A percentile compares a stretch with the other conserved stretches of the same genome.
Conservation (phyloP, 2,888 invertebrate genomes). For the Heliconius sara region DNA sequence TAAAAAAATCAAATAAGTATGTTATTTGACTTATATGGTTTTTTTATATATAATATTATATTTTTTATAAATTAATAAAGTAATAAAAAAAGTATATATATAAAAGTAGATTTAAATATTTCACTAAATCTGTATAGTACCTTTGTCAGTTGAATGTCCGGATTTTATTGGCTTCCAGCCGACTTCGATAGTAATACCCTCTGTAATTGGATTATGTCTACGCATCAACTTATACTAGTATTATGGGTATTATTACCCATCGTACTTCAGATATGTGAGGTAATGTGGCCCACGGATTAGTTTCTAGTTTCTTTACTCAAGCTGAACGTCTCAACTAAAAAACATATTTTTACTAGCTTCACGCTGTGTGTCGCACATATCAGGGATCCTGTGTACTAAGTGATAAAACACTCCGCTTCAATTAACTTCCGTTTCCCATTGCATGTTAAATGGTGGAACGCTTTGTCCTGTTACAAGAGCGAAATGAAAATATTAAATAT, state of each 20-base stretch:
- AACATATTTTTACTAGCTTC: too few species aligned
- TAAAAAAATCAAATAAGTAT: too few species aligned
- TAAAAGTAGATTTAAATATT: not conserved
- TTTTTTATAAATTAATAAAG: not conserved
- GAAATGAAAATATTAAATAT: too few species aligned
- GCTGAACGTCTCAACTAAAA: not conserved
- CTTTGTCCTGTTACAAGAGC: too few species aligned
- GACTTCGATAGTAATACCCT: constrained; percentile 32
- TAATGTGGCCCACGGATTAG: constrained; percentile 9
- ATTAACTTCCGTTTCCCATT: too few species aligned
- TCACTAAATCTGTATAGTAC: constrained; percentile 6
- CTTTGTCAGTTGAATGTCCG: constrained; percentile 47
- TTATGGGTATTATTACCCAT: constrained; percentile 1
- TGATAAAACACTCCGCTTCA: too few species aligned
- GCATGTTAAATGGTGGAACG: too few species aligned
- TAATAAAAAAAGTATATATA: too few species aligned
- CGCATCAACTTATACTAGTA: constrained; percentile 33
- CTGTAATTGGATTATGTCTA: constrained; percentile 49
- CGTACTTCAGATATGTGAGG: not conserved
- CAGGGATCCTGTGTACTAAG: too few species aligned
- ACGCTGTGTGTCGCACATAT: too few species aligned
- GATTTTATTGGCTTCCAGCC: constrained; percentile 54
- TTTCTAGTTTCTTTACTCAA: not conserved
- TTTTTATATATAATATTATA: not conserved
- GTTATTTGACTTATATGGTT: too few species aligned